Evolutionary conservation across 2,113 vertebrate genomes (phyloP).

Genomic region (Terrapene triunguis): DNA sequence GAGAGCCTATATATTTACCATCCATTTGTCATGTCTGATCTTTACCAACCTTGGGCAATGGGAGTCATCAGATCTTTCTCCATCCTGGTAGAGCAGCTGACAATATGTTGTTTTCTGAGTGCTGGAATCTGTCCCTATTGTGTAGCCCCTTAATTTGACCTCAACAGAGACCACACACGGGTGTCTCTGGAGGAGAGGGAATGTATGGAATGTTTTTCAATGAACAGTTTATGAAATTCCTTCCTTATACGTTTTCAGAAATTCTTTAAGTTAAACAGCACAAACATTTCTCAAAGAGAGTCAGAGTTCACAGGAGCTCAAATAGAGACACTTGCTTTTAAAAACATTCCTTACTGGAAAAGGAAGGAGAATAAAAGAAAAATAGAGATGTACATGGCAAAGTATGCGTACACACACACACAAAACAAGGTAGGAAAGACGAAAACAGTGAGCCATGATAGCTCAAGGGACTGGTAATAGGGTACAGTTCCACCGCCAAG

Average conservation of each 20-base stretch:
- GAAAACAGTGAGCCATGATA: constrained; percentile 9
- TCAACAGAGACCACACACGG: constrained; percentile 79
- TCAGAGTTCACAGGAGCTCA: constrained; percentile 47
- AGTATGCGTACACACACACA: constrained; percentile 3
- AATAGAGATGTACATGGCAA: constrained; percentile 71
- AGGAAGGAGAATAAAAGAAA: constrained; percentile 61
- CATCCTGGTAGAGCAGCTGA: constrained; percentile 20
- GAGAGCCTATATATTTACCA: constrained; percentile 63
- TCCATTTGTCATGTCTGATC: constrained; percentile 69
- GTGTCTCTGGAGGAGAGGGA: constrained; percentile 77
- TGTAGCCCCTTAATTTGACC: constrained; percentile 74
- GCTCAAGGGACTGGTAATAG: constrained; percentile 23
- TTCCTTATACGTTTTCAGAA: constrained; percentile 77
- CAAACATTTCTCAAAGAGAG: constrained; percentile 74
- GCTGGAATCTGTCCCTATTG: constrained; percentile 74
- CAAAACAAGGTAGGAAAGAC: constrained; percentile 6
- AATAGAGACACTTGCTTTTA: constrained; percentile 73
- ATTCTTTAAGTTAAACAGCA: constrained; percentile 73
- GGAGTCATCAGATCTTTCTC: constrained; percentile 59
- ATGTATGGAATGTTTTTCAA: constrained; percentile 81
- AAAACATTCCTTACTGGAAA: constrained; percentile 64
- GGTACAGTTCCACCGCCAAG: not conserved
- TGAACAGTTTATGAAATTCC: constrained; percentile 80
- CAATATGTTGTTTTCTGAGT: constrained; percentile 67
- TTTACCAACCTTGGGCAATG: constrained; percentile 52